A percentile compares a stretch with the other conserved stretches of the same genome.
phyloP scores from a whole-genome alignment of 2,888 invertebrate genomes.

The Conops quadrifasciatus region DNA sequence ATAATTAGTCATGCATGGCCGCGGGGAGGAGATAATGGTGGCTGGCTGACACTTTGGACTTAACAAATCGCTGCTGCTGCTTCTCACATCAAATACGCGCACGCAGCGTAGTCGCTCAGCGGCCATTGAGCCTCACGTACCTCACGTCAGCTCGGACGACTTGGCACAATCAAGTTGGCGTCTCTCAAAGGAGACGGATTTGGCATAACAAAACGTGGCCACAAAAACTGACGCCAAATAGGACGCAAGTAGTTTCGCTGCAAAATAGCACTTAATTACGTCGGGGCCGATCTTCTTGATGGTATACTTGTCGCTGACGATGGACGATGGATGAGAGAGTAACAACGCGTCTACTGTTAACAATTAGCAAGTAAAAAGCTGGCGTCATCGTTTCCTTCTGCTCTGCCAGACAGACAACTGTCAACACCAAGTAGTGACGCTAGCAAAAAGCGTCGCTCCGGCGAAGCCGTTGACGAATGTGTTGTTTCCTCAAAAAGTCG shows the following conservation, averaged over 20 bases:
- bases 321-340: too few relatives aligned
- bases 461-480: too few relatives aligned
- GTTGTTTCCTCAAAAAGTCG: too few relatives aligned
- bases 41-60: constrained; percentile 11
- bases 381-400: too few relatives aligned
- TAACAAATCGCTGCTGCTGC: constrained; percentile 20
- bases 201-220: constrained; percentile 12
- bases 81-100: constrained; percentile 6
- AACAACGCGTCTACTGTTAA: too few relatives aligned
- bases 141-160: background rate
- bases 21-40: constrained; percentile 5
- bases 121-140: constrained; percentile 6
- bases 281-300: too few relatives aligned
- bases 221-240: background rate
- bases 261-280: too few relatives aligned
- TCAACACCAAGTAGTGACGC: too few relatives aligned
- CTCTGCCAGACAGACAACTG: too few relatives aligned
- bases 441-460: background rate
- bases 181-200: background rate
- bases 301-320: too few relatives aligned
- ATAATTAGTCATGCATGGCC: constrained; percentile 26
- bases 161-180: constrained; percentile 26
- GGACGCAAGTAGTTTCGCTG: too few relatives aligned
- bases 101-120: background rate
- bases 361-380: too few relatives aligned